Evolutionary conservation across 92 coral and sea anemone species (phyloP), one percentile per base, ranked within the genome.

Genomic region (Epizoanthus fatuus): DNA sequence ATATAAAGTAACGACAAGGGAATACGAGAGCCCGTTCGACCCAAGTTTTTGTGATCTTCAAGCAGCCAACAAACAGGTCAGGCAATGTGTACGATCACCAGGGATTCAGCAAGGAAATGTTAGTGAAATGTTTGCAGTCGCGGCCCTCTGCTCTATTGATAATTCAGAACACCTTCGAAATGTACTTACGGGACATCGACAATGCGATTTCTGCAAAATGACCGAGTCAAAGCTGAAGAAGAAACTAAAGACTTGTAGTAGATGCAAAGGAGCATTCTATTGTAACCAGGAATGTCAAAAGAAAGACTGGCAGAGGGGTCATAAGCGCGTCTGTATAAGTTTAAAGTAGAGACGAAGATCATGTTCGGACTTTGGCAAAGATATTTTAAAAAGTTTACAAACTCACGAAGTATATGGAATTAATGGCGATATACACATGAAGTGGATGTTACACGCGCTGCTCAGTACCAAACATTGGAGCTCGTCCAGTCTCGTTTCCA

Each of bases 231-330:
- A 64, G 40, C 69, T 64, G 14, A 29, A 25, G n/a, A 64, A 64
- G 69, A 64, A 64, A 32, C 69, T 64, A 25, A 11, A 25, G 69
- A 64, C 39, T 25, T 64, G 69, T 6, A 64, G 69, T 10, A 29
- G 69, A 29, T 64, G 69, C 38, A 64, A 64, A 64, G 69, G 69
- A 14, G 69, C 69, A 3, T 64, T 64, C 22, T 64, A 64, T 19
- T 64, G 69, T 10, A 64, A 14, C 69, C 69, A 25, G 44, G 69
- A 64, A 32, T 64, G 69, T 39, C 69, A 64, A 29, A 64, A 32
- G 69, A 25, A 64, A 64, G 69, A 64, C 69, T 25, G 69, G 69
- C 35, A 64, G 69, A 10, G 38, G 69, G 69, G 69, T 11, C 69
- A 64, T 25, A 64, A 64, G 44, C 20, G 69, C 4, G 69, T 64